A percentile compares a stretch with the other conserved stretches of the same genome.
Evolutionary conservation across 2,888 invertebrate species (phyloP).

Genomic region (Drosophila vallismaia): DNA sequence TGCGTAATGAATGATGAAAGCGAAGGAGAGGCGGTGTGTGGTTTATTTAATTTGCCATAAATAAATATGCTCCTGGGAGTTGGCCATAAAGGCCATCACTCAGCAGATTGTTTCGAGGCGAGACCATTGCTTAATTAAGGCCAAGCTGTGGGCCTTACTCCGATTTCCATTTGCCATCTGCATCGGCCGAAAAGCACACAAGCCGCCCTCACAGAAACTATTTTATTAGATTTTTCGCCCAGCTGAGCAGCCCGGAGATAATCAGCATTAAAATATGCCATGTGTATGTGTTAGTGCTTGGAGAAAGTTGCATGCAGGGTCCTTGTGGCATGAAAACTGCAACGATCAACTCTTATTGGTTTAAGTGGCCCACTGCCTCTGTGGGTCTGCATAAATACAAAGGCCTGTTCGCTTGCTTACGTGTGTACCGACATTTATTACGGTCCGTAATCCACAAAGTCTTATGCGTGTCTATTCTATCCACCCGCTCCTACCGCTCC

Average conservation of each 20-base stretch:
- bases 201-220: constrained; percentile 61
- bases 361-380: constrained; percentile 24
- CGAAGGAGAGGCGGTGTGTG: constrained; percentile 25
- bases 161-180: constrained; percentile 43
- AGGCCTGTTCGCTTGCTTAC: constrained; percentile 53
- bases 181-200: constrained; percentile 48
- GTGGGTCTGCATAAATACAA: constrained; percentile 50
- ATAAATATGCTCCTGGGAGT: constrained; percentile 42
- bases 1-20: constrained; percentile 50
- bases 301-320: constrained; percentile 28
- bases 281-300: background rate
- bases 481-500: background rate
- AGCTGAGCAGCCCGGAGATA: constrained; percentile 57
- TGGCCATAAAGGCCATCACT: constrained; percentile 41
- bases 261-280: constrained; percentile 65
- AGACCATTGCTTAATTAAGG: constrained; percentile 59
- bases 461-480: constrained; percentile 56
- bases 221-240: constrained; percentile 62
- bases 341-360: constrained; percentile 55
- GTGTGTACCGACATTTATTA: constrained; percentile 66
- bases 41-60: constrained; percentile 63
- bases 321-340: constrained; percentile 46
- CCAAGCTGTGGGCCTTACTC: constrained; percentile 40
- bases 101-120: constrained; percentile 55
- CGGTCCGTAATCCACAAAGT: constrained; percentile 64